Percentiles rank a stretch among this genome's conserved stretches.
phyloP scores from a whole-genome alignment of 2,113 vertebrate species.

The Alosa alosa region DNA sequence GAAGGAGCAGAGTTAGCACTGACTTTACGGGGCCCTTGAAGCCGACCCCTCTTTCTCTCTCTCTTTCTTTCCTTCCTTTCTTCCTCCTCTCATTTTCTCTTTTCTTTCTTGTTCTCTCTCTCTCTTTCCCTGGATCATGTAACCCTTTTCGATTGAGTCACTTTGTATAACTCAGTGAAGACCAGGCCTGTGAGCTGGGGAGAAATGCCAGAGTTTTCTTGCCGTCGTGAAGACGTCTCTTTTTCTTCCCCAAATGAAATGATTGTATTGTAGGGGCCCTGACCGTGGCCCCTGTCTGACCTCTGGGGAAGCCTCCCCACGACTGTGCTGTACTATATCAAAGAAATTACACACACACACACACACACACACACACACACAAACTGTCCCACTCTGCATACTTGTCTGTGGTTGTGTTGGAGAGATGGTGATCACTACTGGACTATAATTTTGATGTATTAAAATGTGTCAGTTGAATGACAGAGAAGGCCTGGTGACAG shows the following conservation, averaged over 20 bases:
- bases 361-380: neutral
- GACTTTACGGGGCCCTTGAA: neutral
- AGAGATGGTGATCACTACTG: neutral
- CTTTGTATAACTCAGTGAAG: slow-evolving; percentile 1
- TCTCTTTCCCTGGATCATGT: slow-evolving; percentile 25
- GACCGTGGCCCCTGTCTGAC: neutral
- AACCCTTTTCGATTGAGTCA: slow-evolving; percentile 26
- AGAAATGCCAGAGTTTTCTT: neutral
- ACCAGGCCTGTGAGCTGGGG: neutral
- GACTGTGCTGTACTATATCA: slow-evolving; percentile 3
- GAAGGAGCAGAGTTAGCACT: slow-evolving; percentile 38
- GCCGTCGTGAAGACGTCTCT: neutral
- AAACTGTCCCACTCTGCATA: neutral
- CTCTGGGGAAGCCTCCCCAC: neutral
- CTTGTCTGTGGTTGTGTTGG: neutral
- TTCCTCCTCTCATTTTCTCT: neutral
- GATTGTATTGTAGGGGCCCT: neutral
- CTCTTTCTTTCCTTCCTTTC: neutral
- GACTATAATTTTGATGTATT: neutral
- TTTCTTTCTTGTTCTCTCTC: neutral
- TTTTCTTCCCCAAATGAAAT: neutral
- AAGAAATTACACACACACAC: neutral
- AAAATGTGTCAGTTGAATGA: neutral
- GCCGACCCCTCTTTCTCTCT: neutral
- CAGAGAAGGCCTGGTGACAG: neutral